A percentile compares a stretch with the other conserved stretches of the same genome.
Evolutionary conservation across 2,888 invertebrate species (phyloP).

Genomic region (Lasioglossum oenotherae): DNA sequence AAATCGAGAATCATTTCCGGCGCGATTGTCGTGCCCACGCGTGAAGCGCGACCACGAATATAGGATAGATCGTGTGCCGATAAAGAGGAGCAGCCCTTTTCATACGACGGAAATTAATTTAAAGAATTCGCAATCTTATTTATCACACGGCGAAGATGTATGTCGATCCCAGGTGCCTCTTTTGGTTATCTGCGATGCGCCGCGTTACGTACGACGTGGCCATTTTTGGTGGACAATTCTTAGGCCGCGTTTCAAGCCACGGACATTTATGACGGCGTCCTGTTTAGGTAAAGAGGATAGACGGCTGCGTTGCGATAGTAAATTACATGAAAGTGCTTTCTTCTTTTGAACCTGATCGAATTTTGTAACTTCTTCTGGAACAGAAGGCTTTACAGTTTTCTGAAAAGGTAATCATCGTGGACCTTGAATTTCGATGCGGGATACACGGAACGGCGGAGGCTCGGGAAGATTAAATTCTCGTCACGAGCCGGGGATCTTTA

Average conservation of each 20-base stretch:
- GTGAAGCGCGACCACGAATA: constrained; percentile 10
- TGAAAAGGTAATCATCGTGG: not conserved
- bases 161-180: not conserved
- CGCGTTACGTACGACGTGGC: not conserved
- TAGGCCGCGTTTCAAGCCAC: not conserved
- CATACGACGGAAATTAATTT: not conserved
- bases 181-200: not conserved
- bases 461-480: not conserved
- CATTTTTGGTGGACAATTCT: constrained; percentile 8
- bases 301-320: not conserved
- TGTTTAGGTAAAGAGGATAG: constrained; percentile 6
- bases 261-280: constrained; percentile 4
- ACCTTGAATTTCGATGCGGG: not conserved
- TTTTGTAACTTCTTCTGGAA: not conserved
- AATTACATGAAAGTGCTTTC: not conserved
- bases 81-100: not conserved
- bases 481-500: constrained; percentile 5
- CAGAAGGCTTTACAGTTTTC: not conserved
- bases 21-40: constrained; percentile 35
- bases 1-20: constrained; percentile 58
- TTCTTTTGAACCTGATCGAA: not conserved
- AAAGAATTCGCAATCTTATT: constrained; percentile 20
- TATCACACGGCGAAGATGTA: not conserved
- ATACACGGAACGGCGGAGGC: not conserved
- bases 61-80: constrained; percentile 36